Conservation (phyloP, 2,888 invertebrate species). For the Nomada ferruginata region DNA sequence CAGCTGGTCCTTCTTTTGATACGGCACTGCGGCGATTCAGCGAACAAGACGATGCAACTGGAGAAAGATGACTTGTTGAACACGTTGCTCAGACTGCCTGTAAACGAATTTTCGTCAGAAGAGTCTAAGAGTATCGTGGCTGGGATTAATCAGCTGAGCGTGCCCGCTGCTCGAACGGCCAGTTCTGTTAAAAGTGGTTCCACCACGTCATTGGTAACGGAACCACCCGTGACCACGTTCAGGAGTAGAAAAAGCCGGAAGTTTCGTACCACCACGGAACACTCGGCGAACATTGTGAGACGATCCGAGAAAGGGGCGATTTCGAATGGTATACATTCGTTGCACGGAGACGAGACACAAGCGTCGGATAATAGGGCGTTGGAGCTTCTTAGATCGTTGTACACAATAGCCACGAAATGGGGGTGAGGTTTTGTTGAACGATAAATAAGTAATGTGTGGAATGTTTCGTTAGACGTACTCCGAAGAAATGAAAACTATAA, state of each 20-base stretch:
- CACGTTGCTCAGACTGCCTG: conserved; percentile 88
- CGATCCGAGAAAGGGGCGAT: conserved; percentile 77
- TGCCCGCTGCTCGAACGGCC: conserved; percentile 19
- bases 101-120: conserved; percentile 81
- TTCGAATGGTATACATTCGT: conserved; percentile 79
- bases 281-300: conserved; percentile 75
- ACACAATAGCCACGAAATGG: conserved; percentile 93
- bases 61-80: conserved; percentile 89
- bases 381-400: conserved; percentile 92
- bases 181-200: conserved; percentile 45
- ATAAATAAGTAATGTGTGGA: conserved; percentile 10
- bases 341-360: conserved; percentile 81
- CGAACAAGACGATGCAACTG: conserved; percentile 89
- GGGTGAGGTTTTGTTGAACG: conserved; percentile 85
- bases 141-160: conserved; percentile 73
- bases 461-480: conserved; percentile 19
- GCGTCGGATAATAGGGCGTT: conserved; percentile 91
- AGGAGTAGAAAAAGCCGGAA: conserved; percentile 78
- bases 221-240: conserved; percentile 77
- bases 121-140: conserved; percentile 83
- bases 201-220: conserved; percentile 64
- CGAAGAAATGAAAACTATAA: background rate
- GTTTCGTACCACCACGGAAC: conserved; percentile 79
- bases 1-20: conserved; percentile 91
- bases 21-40: conserved; percentile 90